phyloP scores from a whole-genome alignment of 2,888 invertebrate species.

The Andrena fulva region DNA sequence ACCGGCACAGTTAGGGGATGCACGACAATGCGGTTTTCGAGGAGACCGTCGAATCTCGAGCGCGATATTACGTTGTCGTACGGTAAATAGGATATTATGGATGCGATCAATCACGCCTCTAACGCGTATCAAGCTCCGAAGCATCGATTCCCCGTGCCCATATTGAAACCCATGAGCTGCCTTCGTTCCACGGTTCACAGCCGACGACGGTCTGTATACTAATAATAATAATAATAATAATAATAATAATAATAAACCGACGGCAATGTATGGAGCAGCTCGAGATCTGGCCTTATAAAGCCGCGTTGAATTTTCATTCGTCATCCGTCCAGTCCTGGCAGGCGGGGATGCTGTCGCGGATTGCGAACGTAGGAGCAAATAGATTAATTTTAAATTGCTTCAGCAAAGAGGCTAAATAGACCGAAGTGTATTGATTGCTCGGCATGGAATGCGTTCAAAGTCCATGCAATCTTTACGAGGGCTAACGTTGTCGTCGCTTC shows the following conservation, averaged over 20 bases:
- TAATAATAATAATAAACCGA: no score
- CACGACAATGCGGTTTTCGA: conserved; percentile 24
- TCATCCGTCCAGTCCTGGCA: conserved; percentile 11
- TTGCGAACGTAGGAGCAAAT: conserved; percentile 36
- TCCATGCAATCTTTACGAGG: conserved; percentile 23
- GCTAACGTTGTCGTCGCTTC: conserved; percentile 35
- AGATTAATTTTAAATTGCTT: conserved; percentile 30
- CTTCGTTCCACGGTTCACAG: conserved; percentile 3
- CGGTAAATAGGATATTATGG: conserved; percentile 37
- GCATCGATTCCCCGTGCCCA: conserved; percentile 10
- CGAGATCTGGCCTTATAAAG: not conserved
- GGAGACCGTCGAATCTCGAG: conserved; percentile 23
- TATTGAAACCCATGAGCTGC: conserved; percentile 16
- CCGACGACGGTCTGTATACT: not conserved
- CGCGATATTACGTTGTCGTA: conserved; percentile 29
- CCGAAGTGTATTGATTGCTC: conserved; percentile 41
- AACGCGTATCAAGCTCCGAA: not conserved
- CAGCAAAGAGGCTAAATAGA: conserved; percentile 51
- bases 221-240: no score
- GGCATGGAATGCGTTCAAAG: conserved; percentile 14
- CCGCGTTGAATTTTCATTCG: conserved; percentile 42
- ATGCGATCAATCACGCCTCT: conserved; percentile 46
- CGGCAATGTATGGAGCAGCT: not conserved
- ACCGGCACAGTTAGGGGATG: not conserved
- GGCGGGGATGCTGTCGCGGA: conserved; percentile 35